phyloP scores from a whole-genome alignment of 2,888 invertebrate species.

The Phragmatobia fuliginosa region DNA sequence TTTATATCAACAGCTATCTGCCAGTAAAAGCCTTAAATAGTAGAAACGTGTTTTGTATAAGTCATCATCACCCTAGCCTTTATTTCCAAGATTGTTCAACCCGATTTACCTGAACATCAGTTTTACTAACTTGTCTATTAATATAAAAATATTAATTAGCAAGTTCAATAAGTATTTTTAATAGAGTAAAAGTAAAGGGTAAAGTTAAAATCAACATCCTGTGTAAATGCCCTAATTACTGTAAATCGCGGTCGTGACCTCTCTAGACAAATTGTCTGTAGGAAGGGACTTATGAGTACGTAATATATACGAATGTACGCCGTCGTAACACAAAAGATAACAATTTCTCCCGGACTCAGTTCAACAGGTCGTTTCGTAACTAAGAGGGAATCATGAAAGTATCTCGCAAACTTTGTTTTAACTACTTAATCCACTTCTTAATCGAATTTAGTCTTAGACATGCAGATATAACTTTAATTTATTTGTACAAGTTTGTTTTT shows the following conservation, averaged over 20 bases:
- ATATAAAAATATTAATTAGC: not conserved
- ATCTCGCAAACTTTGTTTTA: not conserved
- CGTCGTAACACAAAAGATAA: not conserved
- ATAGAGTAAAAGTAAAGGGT: not conserved
- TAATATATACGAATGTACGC: not conserved
- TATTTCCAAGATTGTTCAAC: too few species aligned
- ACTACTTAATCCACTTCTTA: not conserved
- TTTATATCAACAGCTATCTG: too few species aligned
- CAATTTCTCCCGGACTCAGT: not conserved
- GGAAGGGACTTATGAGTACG: not conserved
- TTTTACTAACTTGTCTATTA: too few species aligned
- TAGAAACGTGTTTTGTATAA: too few species aligned
- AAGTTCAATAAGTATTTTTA: not conserved
- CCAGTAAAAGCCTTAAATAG: too few species aligned
- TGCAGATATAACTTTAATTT: not conserved
- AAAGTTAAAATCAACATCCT: not conserved
- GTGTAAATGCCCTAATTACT: conserved; percentile 2
- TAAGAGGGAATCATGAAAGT: not conserved
- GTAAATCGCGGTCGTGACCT: not conserved
- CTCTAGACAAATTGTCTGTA: conserved; percentile 1
- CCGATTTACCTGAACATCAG: too few species aligned
- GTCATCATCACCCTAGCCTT: too few species aligned
- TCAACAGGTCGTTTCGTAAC: not conserved
- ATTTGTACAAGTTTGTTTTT: not conserved
- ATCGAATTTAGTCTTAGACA: not conserved